Conservation (phyloP, 2,113 vertebrate species). For the Opisthocomus hoazin region DNA sequence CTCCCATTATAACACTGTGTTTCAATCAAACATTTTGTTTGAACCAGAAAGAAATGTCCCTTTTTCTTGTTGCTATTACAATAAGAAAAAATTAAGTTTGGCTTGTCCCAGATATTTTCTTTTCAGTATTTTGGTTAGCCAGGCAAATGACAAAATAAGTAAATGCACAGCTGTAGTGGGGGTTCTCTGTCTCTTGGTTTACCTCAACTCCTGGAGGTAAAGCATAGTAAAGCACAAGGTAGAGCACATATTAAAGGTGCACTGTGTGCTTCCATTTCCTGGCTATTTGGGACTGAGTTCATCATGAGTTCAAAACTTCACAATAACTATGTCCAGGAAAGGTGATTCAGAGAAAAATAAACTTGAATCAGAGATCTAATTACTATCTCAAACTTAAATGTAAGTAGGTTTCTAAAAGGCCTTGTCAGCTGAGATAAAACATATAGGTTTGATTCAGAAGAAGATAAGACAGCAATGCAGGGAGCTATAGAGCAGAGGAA, state of each 20-base stretch:
- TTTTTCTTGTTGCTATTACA: neutral
- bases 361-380: neutral
- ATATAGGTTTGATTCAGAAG: neutral
- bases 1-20: neutral
- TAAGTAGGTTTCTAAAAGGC: neutral
- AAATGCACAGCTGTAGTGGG: neutral
- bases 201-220: neutral
- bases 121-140: neutral
- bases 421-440: neutral
- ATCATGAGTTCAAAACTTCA: neutral
- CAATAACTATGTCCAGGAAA: neutral
- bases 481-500: neutral
- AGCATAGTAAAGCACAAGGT: neutral
- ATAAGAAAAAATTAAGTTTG: neutral
- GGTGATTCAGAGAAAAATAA: neutral
- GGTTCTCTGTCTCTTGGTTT: neutral
- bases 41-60: neutral
- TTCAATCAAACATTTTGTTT: neutral
- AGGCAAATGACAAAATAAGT: neutral
- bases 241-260: neutral
- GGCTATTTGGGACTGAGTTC: neutral
- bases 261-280: neutral
- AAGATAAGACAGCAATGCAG: neutral
- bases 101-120: neutral
- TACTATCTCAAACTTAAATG: slow-evolving; percentile 11